A percentile compares a stretch with the other conserved stretches of the same genome.
Evolutionary conservation across 1,140 invertebrate genomes (phyloP).

Genomic region (Lepidurus couesii): DNA sequence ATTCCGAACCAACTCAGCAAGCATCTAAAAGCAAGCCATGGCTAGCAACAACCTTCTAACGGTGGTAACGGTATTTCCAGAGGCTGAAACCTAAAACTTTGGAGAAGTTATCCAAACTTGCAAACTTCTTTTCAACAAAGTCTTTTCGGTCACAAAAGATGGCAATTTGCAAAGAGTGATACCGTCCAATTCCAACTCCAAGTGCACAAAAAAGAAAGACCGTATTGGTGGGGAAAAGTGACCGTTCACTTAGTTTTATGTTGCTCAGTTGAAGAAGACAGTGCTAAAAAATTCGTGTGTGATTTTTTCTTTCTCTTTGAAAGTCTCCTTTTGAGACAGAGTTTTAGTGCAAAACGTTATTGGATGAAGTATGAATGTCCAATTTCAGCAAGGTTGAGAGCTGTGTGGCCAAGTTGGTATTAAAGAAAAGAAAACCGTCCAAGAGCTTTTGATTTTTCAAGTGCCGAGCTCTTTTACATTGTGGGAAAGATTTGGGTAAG

Average conservation of each 20-base stretch:
- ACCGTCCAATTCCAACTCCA: no score
- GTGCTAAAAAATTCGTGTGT: no score
- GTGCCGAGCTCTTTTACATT: background rate
- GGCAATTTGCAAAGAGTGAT: no score
- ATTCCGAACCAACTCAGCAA: constrained; percentile 14
- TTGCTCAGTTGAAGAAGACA: no score
- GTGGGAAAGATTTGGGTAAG: background rate
- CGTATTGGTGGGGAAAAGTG: no score
- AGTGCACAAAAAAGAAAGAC: no score
- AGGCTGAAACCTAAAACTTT: background rate
- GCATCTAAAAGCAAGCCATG: constrained; percentile 7
- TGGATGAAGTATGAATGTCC: background rate
- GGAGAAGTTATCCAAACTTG: background rate
- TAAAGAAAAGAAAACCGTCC: background rate
- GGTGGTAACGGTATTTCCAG: constrained; percentile 10
- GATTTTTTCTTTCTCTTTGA: no score
- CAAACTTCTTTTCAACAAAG: background rate
- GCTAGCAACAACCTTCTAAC: constrained; percentile 14
- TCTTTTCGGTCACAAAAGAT: no score
- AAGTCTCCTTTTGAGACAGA: no score
- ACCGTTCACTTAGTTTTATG: no score
- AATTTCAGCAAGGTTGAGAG: background rate
- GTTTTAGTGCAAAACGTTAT: background rate
- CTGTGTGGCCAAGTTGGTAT: background rate
- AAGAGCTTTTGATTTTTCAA: background rate